phyloP scores from a whole-genome alignment of 2,888 invertebrate species.

The Cosmia trapezina region DNA sequence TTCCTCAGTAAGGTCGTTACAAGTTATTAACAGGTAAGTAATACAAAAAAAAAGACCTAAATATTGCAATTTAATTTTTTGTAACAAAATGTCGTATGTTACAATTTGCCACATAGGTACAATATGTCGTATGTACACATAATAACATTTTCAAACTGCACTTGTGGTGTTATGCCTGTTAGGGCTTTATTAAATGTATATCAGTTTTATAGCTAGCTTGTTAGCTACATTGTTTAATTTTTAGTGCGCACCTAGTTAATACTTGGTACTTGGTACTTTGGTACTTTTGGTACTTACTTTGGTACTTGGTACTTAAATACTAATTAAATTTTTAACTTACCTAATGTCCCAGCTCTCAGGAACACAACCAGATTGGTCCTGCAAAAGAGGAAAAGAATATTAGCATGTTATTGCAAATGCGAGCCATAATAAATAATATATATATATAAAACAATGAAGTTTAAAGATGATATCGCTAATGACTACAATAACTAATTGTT shows the following conservation, averaged over 20 bases:
- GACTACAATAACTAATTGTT: conserved; percentile 33
- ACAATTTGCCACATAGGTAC: background rate
- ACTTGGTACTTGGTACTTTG: too few species aligned
- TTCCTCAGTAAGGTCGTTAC: conserved; percentile 17
- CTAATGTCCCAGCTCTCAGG: conserved; percentile 42
- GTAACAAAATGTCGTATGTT: background rate
- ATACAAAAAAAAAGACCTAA: background rate
- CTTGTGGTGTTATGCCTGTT: too few species aligned
- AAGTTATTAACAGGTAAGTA: background rate
- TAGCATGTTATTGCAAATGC: background rate
- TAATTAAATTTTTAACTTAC: conserved; percentile 25
- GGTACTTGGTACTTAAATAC: too few species aligned
- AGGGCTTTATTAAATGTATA: too few species aligned
- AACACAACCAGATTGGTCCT: conserved; percentile 35
- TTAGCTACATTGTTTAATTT: too few species aligned
- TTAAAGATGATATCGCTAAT: conserved; percentile 10
- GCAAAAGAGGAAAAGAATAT: conserved; percentile 5
- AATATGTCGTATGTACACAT: too few species aligned
- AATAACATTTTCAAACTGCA: too few species aligned
- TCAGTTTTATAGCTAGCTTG: too few species aligned
- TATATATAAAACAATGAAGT: conserved; percentile 1
- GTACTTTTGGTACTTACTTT: too few species aligned
- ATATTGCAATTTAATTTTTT: background rate
- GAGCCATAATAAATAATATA: too few species aligned
- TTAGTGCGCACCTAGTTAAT: background rate